Percentiles rank a stretch among this genome's conserved stretches.
These are phyloP conservation scores for Lagocephalus sceleratus DNA, from an alignment of 2,797 vertebrate genomes.

Conservation along the genomic window DNA sequence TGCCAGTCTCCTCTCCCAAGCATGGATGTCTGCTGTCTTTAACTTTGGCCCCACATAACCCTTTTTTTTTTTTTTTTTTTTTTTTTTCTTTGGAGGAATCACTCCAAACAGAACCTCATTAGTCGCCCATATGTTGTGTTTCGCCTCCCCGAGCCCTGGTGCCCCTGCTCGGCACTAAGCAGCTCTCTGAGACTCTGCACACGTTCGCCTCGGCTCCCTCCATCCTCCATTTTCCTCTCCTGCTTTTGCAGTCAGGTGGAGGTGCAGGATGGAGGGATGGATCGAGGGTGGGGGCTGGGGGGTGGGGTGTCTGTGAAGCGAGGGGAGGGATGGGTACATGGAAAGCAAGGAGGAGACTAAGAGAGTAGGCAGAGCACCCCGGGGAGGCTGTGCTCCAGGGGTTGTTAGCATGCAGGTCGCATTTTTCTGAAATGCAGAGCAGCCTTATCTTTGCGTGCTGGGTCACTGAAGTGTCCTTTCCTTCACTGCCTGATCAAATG, in stretches of 20 bases:
- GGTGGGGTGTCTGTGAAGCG: conserved; percentile 7
- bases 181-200: conserved; percentile 39
- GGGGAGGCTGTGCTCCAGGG: conserved; percentile 63
- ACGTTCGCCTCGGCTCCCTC: conserved; percentile 1
- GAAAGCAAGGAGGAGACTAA: conserved; percentile 30
- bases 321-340: conserved; percentile 18
- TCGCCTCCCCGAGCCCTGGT: conserved; percentile 32
- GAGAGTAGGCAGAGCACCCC: conserved; percentile 48
- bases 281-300: too few species aligned
- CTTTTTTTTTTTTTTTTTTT: conserved; percentile 26
- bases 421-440: conserved; percentile 77
- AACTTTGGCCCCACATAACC: conserved; percentile 47
- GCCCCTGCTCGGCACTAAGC: conserved; percentile 37
- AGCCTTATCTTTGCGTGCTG: conserved; percentile 64
- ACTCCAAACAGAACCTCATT: conserved; percentile 55
- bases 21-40: conserved; percentile 39
- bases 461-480: conserved; percentile 66
- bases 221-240: conserved; percentile 36
- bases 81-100: conserved; percentile 32
- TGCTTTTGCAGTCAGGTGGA: conserved; percentile 45
- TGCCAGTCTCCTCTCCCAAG: conserved; percentile 45
- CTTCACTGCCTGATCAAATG: conserved; percentile 24
- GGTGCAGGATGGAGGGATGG: conserved; percentile 33
- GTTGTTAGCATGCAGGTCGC: conserved; percentile 79
- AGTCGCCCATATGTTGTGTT: conserved; percentile 57